phyloP scores from a whole-genome alignment of 2,888 invertebrate genomes.

The Drosophila crucigera region DNA sequence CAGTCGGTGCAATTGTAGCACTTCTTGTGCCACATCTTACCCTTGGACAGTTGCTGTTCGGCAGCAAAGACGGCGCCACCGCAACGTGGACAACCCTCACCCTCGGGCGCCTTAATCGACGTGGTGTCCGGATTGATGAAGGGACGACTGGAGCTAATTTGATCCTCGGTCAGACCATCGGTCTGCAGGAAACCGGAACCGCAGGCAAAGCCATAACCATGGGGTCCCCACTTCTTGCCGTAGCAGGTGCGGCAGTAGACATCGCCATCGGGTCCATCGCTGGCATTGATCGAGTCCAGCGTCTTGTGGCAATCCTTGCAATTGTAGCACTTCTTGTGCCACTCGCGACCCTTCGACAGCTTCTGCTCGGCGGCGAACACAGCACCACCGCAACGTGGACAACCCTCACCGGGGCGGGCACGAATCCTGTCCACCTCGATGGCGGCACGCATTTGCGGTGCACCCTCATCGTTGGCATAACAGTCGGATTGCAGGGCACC shows the following conservation, averaged over 20 bases:
- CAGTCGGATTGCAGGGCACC: constrained; percentile 96
- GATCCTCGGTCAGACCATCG: constrained; percentile 94
- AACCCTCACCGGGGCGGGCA: constrained; percentile 94
- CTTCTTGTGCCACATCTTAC: constrained; percentile 98
- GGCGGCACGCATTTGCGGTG: constrained; percentile 87
- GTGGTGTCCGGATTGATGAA: constrained; percentile 95
- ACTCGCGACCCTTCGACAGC: constrained; percentile 94
- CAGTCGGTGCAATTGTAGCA: constrained; percentile 97
- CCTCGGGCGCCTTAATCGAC: constrained; percentile 93
- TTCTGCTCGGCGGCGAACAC: constrained; percentile 98
- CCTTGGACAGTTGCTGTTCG: constrained; percentile 97
- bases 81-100: constrained; percentile 96
- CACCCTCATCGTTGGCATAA: constrained; percentile 89
- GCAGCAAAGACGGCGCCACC: constrained; percentile 98
- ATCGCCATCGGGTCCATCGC: constrained; percentile 96
- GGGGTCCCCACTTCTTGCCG: constrained; percentile 98
- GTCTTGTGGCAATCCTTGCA: constrained; percentile 97
- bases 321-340: constrained; percentile 97
- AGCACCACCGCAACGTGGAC: constrained; percentile 95
- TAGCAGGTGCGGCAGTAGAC: constrained; percentile 99
- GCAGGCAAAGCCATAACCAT: constrained; percentile 97
- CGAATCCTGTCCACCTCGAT: constrained; percentile 92
- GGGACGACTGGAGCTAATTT: constrained; percentile 92
- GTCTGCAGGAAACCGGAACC: constrained; percentile 97
- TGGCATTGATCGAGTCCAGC: constrained; percentile 97